These are phyloP conservation scores for Mesorhabditis sp. DNA, from an alignment of 2,888 invertebrate species.

Conservation along the genomic window DNA sequence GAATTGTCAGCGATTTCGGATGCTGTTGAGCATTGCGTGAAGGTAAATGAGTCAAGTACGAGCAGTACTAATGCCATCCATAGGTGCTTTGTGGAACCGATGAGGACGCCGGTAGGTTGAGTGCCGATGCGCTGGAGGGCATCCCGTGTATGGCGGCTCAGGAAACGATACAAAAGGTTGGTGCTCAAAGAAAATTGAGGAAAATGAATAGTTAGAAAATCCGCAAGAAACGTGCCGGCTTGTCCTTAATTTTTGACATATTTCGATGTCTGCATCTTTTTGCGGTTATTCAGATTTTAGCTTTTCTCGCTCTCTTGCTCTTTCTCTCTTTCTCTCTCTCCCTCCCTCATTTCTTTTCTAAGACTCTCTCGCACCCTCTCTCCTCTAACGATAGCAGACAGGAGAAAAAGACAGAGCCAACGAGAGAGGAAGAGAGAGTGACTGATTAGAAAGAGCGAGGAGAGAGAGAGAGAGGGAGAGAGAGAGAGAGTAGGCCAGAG, in stretches of 20 bases:
- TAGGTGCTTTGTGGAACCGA: conserved; percentile 66
- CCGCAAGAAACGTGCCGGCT: background rate
- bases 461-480: too few relatives aligned
- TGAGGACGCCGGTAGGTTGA: conserved; percentile 37
- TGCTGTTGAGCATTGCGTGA: conserved; percentile 90
- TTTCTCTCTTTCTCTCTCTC: too few relatives aligned
- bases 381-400: background rate
- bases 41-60: conserved; percentile 64
- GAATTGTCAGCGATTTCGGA: conserved; percentile 93
- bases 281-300: too few relatives aligned
- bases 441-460: too few relatives aligned
- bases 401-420: background rate
- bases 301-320: too few relatives aligned
- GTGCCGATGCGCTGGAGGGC: conserved; percentile 36
- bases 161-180: conserved; percentile 56
- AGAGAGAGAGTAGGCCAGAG: too few relatives aligned
- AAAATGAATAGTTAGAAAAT: background rate
- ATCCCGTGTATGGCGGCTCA: conserved; percentile 36
- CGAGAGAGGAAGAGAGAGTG: too few relatives aligned
- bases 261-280: too few relatives aligned
- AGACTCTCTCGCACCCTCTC: background rate
- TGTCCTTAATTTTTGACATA: too few relatives aligned
- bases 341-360: too few relatives aligned
- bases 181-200: background rate
- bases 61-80: conserved; percentile 66